A percentile compares a stretch with the other conserved stretches of the same genome.
These are phyloP conservation scores for Andrena camellia DNA, from an alignment of 2,888 invertebrate species.

Conservation along the genomic window DNA sequence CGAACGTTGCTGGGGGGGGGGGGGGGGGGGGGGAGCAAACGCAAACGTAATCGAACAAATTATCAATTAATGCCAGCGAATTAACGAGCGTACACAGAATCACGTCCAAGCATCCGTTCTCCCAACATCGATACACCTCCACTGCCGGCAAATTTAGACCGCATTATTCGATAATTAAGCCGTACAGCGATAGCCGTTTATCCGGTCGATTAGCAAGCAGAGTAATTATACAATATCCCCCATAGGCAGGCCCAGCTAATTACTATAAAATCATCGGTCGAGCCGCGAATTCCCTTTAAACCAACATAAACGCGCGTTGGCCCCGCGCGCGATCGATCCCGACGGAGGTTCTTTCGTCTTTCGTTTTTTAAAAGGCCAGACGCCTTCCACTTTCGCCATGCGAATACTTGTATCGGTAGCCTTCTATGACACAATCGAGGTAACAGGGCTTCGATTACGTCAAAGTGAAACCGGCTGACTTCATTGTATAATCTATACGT, in stretches of 20 bases:
- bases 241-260: constrained; percentile 32
- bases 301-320: neutral
- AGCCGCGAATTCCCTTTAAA: constrained; percentile 21
- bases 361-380: neutral
- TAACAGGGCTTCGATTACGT: constrained; percentile 70
- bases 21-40: neutral
- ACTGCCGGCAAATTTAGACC: constrained; percentile 29
- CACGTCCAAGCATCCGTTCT: constrained; percentile 4
- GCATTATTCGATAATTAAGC: constrained; percentile 57
- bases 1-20: neutral
- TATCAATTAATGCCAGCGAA: constrained; percentile 12
- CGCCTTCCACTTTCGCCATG: constrained; percentile 34
- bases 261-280: constrained; percentile 49
- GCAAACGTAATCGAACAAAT: neutral
- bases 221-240: constrained; percentile 48
- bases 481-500: constrained; percentile 70
- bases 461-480: constrained; percentile 73
- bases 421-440: constrained; percentile 47
- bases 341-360: neutral
- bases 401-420: constrained; percentile 19
- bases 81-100: constrained; percentile 12
- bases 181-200: constrained; percentile 43
- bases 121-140: constrained; percentile 14
- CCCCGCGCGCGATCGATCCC: neutral
- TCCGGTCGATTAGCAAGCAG: constrained; percentile 50